A percentile compares a stretch with the other conserved stretches of the same genome.
Conservation (phyloP, 2,113 vertebrate genomes). For the Nettapus auritus region DNA sequence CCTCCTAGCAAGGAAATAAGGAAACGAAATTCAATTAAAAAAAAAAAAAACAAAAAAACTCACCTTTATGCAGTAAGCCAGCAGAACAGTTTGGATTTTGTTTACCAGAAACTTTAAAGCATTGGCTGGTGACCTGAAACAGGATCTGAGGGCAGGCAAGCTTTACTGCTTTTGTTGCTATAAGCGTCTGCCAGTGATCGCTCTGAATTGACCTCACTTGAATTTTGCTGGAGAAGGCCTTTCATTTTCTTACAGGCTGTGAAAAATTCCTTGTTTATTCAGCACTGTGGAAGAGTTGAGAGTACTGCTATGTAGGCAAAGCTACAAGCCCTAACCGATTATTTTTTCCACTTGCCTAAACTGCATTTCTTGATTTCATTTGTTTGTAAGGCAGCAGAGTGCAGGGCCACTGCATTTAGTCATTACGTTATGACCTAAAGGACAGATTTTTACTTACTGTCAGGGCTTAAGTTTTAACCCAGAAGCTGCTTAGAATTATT, state of each 20-base stretch:
- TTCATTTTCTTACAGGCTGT: not conserved
- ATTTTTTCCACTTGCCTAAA: not conserved
- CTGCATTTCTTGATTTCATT: not conserved
- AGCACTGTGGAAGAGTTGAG: not conserved
- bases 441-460: not conserved
- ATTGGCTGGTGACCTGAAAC: not conserved
- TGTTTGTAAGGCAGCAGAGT: not conserved
- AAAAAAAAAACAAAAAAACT: not conserved
- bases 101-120: not conserved
- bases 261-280: not conserved
- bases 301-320: not conserved
- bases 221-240: not conserved
- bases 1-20: not conserved
- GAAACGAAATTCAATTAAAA: too few relatives aligned
- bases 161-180: not conserved
- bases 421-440: not conserved
- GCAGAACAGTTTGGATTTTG: not conserved
- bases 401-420: not conserved
- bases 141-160: not conserved
- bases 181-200: not conserved
- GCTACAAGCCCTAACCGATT: not conserved
- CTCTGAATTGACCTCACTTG: not conserved
- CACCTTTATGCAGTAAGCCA: not conserved
- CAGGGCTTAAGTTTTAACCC: not conserved
- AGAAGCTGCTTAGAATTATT: not conserved